phyloP scores from a whole-genome alignment of 2,888 invertebrate species.

The Chironomus tentans region DNA sequence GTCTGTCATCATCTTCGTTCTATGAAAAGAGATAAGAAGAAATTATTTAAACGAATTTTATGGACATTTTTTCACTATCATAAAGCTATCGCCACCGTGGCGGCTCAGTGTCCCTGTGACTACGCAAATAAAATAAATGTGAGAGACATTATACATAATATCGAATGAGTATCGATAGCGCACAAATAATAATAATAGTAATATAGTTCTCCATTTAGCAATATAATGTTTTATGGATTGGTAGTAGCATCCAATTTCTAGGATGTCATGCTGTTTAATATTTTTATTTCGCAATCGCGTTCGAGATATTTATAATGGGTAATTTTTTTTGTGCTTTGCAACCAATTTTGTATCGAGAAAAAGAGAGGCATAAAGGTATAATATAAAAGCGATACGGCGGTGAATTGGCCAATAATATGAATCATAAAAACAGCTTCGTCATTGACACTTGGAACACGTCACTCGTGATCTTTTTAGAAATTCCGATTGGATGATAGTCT shows the following conservation, averaged over 20 bases:
- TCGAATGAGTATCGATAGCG: neutral
- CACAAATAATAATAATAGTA: neutral
- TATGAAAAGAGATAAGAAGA: no score
- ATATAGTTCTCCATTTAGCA: neutral
- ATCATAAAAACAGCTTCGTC: conserved; percentile 20
- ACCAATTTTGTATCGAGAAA: neutral
- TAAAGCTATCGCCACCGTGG: neutral
- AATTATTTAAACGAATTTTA: no score
- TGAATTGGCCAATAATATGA: conserved; percentile 8
- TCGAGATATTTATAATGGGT: neutral
- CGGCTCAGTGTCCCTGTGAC: neutral
- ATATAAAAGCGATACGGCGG: neutral
- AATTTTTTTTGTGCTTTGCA: neutral
- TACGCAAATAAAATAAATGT: neutral
- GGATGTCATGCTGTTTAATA: conserved; percentile 25
- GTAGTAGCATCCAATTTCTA: conserved; percentile 15
- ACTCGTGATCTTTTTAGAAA: neutral
- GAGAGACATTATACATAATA: neutral
- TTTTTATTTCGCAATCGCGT: conserved; percentile 15
- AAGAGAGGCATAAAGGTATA: neutral
- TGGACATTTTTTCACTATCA: neutral
- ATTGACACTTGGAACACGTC: conserved; percentile 6
- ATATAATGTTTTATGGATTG: neutral
- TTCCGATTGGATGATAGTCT: neutral
- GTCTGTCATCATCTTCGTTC: neutral